Base-by-base conservation (phyloP, 2,113 vertebrate genomes). In the Nycticebus coucang region DNA sequence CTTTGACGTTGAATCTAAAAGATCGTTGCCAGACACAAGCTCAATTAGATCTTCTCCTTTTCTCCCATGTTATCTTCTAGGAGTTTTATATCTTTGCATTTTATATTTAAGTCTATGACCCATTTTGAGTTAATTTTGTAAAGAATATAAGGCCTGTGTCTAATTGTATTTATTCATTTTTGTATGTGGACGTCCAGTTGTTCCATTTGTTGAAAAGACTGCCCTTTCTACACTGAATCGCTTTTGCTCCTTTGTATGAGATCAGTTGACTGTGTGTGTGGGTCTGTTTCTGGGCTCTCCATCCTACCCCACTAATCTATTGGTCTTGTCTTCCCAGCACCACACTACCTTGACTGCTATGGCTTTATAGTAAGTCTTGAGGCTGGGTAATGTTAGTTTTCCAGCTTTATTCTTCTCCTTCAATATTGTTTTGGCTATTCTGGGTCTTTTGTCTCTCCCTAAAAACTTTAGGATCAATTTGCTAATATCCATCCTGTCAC, bases 331-430 rank as follows among this genome's bases (percentile, higher is more conserved):
- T 72, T 87, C 84, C 18, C 50, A 57, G 0, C 78, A 89, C 9
- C 24, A 26, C 28, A 50, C 28, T 55, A 24, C 55, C 13, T 66
- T 68, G 12, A 72, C 53, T 86, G 74, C 30, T 74, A 0, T 78
- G 13, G 28, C 37, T 37, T 89, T 83, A 57, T 33, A 72, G 7
- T 75, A 79, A 84, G 8, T 89, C 71, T 86, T 89, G 7, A 95
- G 45, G 14, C 78, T 72, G 19, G 15, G 37, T 92, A 87, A 22
- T 83, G 22, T 6, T 69, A 89, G 60, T 62, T 30, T 74, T 80
- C 82, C 59, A 71, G n/a, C 19, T 96, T 72, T 95, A 7, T 68
- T 95, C 14, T 93, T 72, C 72, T 87, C n/a, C 33, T 90, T 88
- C 72, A 89, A 18, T 66, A 28, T 45, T 82, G 5, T 94, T n/a